phyloP scores from a whole-genome alignment of 2,113 vertebrate genomes.

The Menidia beryllina region DNA sequence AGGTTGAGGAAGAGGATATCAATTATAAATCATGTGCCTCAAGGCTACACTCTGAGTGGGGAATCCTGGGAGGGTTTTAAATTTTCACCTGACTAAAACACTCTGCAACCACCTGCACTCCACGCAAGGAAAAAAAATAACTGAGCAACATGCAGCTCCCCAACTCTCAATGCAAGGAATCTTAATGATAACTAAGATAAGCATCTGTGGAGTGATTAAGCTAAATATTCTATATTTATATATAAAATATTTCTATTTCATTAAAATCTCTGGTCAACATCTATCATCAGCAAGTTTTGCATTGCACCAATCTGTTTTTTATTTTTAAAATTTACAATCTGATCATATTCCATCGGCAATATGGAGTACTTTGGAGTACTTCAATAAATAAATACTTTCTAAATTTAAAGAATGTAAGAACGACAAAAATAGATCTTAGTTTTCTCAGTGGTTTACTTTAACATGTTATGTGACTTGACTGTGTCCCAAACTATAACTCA shows the following conservation, averaged over 20 bases:
- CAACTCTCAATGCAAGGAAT: background rate
- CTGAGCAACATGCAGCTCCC: background rate
- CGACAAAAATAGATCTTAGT: background rate
- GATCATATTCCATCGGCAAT: background rate
- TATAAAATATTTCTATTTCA: slow-evolving; percentile 7
- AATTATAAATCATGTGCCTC: slow-evolving; percentile 33
- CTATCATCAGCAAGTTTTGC: background rate
- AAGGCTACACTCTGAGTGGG: slow-evolving; percentile 22
- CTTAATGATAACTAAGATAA: background rate
- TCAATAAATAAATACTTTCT: background rate
- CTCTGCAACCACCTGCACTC: background rate
- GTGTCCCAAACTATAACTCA: background rate
- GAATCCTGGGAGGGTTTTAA: slow-evolving; percentile 10
- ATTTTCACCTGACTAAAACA: background rate
- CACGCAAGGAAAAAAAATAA: background rate
- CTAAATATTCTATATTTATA: background rate
- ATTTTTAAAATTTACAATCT: slow-evolving; percentile 1
- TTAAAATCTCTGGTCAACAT: background rate
- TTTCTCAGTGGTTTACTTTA: slow-evolving; percentile 23
- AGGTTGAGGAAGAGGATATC: slow-evolving; percentile 15
- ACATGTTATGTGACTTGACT: slow-evolving; percentile 14
- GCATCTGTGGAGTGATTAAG: background rate
- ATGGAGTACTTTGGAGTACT: background rate
- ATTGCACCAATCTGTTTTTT: background rate
- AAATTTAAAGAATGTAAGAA: slow-evolving; percentile 4